Base-by-base conservation (phyloP, 2,888 invertebrate species). In the Bedellia somnulentella region DNA sequence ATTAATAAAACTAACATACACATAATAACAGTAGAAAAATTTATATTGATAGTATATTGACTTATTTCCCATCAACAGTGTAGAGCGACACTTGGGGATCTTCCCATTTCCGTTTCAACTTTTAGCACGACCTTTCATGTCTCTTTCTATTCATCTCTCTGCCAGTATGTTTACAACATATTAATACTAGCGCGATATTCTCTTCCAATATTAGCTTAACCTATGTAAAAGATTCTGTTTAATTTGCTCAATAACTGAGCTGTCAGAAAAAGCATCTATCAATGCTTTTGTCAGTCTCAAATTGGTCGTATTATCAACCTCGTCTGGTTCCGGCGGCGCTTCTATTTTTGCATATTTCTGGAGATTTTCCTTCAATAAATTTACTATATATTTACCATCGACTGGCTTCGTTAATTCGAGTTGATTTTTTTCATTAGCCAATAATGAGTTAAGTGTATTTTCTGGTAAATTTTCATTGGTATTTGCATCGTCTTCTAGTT, bases 221-320 rank as follows among this genome's bases (percentile, higher is more conserved):
- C 56, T 53, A 34, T 57, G 45, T 23, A 68, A 57, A 36, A 80
- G 57, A 44, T 80, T 80, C 16, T 70, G 60, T 39, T 78, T 80
- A 3, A 80, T 73, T 3, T 61, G 39, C 33, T 75, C 66, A 41
- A 87, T 77, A 25, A 84, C 78, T 39, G 79, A 75, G 27, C 77
- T 78, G 45, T 84, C 79, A 46, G 85, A 83, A 41, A 86, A 75
- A 15, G 85, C 77, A 52, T 86, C 82, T 15, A 87, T 75, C 21
- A 87, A 52, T 22, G 77, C 61, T 40, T 73, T 64, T 13, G 73
- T 71, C 17, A 73, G 44, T 37, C 64, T 49, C 22, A 67, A 45
- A 15, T 50, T 57, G 2, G 50, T 45, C 0, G 63, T 56, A 13
- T 61, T 60, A 36, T 73, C 62, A n/a, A 57, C 46, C 37, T 71